Conservation (phyloP, 2,797 vertebrate genomes). For the Phalloptychus januarius region DNA sequence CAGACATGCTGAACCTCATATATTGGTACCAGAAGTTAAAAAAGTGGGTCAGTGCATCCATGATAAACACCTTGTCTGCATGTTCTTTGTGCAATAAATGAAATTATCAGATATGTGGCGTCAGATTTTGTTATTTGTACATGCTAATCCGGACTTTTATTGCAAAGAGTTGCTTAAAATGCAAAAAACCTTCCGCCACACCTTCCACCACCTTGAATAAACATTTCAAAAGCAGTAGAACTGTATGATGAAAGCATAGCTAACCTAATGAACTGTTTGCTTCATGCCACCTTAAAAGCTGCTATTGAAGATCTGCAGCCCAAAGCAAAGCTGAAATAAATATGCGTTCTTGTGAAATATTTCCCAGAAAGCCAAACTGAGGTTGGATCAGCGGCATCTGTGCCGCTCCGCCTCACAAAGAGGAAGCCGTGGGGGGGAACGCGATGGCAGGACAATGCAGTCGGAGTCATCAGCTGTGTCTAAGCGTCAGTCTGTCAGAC, state of each 20-base stretch:
- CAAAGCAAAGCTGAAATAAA: conserved; percentile 49
- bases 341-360: conserved; percentile 45
- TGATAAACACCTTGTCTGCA: not conserved
- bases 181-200: not conserved
- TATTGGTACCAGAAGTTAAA: no score
- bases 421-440: not conserved
- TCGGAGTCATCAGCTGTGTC: conserved; percentile 50
- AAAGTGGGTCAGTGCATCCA: no score
- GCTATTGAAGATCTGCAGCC: conserved; percentile 43
- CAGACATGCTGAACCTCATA: no score
- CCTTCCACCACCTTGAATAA: not conserved
- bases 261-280: conserved; percentile 41
- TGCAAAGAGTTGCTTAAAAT: not conserved
- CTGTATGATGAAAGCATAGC: conserved; percentile 24
- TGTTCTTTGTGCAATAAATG: not conserved
- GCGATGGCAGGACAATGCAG: conserved; percentile 7
- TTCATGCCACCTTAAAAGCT: conserved; percentile 54
- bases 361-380: conserved; percentile 35
- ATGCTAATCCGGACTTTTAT: not conserved
- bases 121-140: not conserved
- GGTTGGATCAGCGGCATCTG: conserved; percentile 11
- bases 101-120: not conserved
- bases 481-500: conserved; percentile 43
- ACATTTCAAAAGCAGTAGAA: not conserved
- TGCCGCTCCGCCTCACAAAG: conserved; percentile 18